Base-by-base conservation (phyloP, 2,888 invertebrate genomes). In the Parelbella ahira region DNA sequence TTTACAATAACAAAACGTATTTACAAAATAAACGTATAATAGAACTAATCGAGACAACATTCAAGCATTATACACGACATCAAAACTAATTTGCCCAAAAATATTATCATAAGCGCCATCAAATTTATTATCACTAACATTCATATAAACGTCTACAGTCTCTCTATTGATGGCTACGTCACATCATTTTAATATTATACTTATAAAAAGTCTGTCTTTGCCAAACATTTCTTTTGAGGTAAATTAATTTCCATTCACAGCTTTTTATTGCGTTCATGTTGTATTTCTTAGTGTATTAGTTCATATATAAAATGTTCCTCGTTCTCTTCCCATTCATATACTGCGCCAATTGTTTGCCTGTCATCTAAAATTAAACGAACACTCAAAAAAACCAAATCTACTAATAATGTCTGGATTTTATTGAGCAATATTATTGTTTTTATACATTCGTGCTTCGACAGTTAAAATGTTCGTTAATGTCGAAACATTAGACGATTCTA, bases 81-180 rank as follows among this genome's bases (percentile, higher is more conserved):
- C 28, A 23, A 42, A 42, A 42, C 11, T 28, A 29, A 28, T 10
- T 10, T 15, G 13, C 25, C 20, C 32, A 20, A 41, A 27, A 39
- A 8, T 6, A 11, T 13, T 32, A 39, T 27, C 41, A 12, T 64
- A 76, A 78, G 77, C 76, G 71, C 68, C 70, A 68, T 69, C 60
- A 51, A 63, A 50, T 57, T 52, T 51, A 24, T 71, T 77, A 80
- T 74, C 67, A 70, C 82, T 81, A 82, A 81, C 80, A 80, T 76
- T 80, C 53, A 81, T 79, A 76, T 78, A 80, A 66, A 70, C 70
- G 76, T 60, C 79, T 82, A 82, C 77, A 78, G 70, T 81, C 76
- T 79, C n/a, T n/a, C 72, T 77, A 73, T 68, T 55, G 63, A 67
- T 70, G 65, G 62, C 79, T 80, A 77, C 66, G 60, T 46, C 51